Percentiles rank a stretch among this genome's conserved stretches.
Conservation (phyloP, 2,113 vertebrate genomes). For the Bujurquina vittata region DNA sequence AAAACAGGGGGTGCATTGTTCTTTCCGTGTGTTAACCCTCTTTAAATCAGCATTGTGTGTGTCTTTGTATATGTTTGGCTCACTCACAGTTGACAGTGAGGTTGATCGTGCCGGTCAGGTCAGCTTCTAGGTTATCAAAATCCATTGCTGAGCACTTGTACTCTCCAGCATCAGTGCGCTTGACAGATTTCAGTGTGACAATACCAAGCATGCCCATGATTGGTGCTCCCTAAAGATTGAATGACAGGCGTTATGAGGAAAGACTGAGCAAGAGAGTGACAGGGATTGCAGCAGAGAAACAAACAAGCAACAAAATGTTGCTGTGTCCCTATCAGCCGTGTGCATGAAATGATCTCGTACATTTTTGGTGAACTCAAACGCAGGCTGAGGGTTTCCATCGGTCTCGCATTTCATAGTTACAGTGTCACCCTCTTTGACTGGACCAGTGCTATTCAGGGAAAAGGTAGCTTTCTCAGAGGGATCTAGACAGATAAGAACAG, state of each 20-base stretch:
- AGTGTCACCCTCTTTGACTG: conserved; percentile 86
- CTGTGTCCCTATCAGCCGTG: neutral
- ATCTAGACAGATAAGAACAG: conserved; percentile 75
- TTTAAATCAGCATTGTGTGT: neutral
- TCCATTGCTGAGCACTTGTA: conserved; percentile 82
- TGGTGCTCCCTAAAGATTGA: accelerated
- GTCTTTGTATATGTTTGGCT: neutral
- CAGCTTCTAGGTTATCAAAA: conserved; percentile 69
- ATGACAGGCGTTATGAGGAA: neutral
- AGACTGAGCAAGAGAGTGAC: neutral
- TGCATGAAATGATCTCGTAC: conserved; percentile 55
- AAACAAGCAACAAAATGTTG: neutral
- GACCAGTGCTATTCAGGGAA: conserved; percentile 57
- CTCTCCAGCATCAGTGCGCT: conserved; percentile 67
- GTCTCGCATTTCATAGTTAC: conserved; percentile 83
- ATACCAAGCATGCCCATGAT: neutral
- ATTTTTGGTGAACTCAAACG: conserved; percentile 78
- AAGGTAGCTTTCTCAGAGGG: conserved; percentile 84
- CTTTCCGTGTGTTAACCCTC: neutral
- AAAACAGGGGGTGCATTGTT: conserved; percentile 3
- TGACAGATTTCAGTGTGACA: conserved; percentile 70
- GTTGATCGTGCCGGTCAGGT: conserved; percentile 64
- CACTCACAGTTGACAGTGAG: conserved; percentile 86
- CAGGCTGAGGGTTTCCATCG: conserved; percentile 84
- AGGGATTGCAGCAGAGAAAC: neutral